Percentiles rank a stretch among this genome's conserved stretches.
These are phyloP conservation scores for Chunga burmeisteri DNA, from an alignment of 2,113 vertebrate species.

Conservation along the genomic window DNA sequence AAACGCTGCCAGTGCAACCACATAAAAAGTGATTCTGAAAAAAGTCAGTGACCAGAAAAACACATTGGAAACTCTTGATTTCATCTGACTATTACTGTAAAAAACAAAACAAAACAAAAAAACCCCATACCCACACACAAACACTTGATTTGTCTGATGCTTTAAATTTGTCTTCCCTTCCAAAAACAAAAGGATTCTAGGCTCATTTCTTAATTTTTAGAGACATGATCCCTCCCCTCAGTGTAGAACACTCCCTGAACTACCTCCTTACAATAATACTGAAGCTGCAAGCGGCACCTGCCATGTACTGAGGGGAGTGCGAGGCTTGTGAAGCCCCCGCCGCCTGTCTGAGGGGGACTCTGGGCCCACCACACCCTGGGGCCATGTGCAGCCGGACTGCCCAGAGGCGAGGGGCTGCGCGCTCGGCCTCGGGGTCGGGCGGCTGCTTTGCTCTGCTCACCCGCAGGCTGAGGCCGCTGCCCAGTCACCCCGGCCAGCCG, in stretches of 20 bases:
- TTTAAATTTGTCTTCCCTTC: background rate
- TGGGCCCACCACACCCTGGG: fast-evolving
- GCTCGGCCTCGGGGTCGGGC: too few relatives aligned
- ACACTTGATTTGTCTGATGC: too few relatives aligned
- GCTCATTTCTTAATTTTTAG: background rate
- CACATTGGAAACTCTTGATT: background rate
- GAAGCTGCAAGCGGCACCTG: too few relatives aligned
- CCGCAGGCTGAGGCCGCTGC: too few relatives aligned
- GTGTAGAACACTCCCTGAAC: background rate
- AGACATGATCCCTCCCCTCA: background rate
- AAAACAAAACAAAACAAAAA: too few relatives aligned
- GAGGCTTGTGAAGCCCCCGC: too few relatives aligned
- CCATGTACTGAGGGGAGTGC: too few relatives aligned
- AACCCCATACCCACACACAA: background rate
- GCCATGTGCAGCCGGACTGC: too few relatives aligned
- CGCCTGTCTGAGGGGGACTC: background rate
- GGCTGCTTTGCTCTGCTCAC: too few relatives aligned
- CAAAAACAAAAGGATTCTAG: background rate
- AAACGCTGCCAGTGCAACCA: background rate
- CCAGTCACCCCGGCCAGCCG: background rate
- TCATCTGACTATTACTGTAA: background rate
- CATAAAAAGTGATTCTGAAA: background rate
- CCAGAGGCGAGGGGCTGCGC: too few relatives aligned
- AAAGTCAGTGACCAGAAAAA: background rate
- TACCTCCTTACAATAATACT: background rate